A percentile compares a stretch with the other conserved stretches of the same genome.
Evolutionary conservation across 2,797 vertebrate genomes (phyloP).

Genomic region (Spinus olivaceus): DNA sequence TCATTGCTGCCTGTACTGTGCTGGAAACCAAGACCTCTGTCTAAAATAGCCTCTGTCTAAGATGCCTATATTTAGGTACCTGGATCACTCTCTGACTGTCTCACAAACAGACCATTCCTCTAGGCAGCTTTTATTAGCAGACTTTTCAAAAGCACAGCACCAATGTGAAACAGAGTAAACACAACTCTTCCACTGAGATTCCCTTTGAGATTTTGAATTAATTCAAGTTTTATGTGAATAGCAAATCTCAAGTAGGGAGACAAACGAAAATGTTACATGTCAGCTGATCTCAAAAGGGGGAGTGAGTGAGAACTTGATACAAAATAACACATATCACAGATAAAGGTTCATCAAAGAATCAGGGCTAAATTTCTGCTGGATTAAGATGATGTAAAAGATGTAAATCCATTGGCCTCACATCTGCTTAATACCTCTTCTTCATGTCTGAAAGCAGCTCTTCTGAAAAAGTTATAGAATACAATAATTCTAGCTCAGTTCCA

Average conservation of each 20-base stretch:
- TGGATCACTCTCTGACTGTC: slow-evolving; percentile 6
- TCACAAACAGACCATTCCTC: slow-evolving; percentile 17
- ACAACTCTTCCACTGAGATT: neutral
- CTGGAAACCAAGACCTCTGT: neutral
- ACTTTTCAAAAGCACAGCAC: neutral
- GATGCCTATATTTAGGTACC: slow-evolving; percentile 31
- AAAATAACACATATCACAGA: slow-evolving; percentile 9
- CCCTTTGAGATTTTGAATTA: slow-evolving; percentile 45
- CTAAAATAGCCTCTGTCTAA: neutral
- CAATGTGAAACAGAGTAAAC: neutral
- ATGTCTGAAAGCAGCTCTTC: slow-evolving; percentile 43
- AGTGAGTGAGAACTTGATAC: neutral
- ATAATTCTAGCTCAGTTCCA: slow-evolving; percentile 26
- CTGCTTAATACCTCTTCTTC: slow-evolving; percentile 46
- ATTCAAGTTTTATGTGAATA: neutral
- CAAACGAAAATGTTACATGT: neutral
- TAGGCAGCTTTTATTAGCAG: slow-evolving; percentile 7
- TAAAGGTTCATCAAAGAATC: slow-evolving; percentile 34
- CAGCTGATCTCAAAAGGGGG: neutral
- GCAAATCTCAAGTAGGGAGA: slow-evolving; percentile 26
- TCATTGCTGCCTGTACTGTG: neutral
- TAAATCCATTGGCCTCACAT: slow-evolving; percentile 46
- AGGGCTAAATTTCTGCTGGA: slow-evolving; percentile 8
- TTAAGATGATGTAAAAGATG: slow-evolving; percentile 13
- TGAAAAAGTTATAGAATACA: slow-evolving; percentile 53